phyloP scores from a whole-genome alignment of 1,140 invertebrate species.

The Hyles vespertilio region DNA sequence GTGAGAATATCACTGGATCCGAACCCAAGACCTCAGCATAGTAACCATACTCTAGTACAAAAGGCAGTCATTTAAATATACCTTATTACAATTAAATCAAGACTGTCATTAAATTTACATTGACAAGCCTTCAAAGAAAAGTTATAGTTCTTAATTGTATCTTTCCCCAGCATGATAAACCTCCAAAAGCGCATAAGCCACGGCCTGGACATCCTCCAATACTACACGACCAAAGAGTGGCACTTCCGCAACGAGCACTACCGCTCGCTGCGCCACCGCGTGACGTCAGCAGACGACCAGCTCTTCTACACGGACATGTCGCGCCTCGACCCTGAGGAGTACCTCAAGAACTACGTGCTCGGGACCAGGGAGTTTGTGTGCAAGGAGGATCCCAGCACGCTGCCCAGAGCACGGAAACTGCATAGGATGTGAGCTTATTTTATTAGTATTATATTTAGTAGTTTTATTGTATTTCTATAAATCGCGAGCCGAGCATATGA shows the following conservation, averaged over 20 bases:
- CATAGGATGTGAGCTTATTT: constrained; percentile 54
- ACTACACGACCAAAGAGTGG: constrained; percentile 92
- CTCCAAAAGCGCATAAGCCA: constrained; percentile 80
- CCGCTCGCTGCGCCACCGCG: constrained; percentile 75
- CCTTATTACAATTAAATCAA: neutral
- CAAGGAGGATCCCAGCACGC: constrained; percentile 84
- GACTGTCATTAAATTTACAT: neutral
- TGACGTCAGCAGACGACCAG: constrained; percentile 78
- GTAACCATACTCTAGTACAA: too few relatives aligned
- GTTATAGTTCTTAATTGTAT: neutral
- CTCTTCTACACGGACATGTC: constrained; percentile 77
- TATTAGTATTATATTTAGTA: too few relatives aligned
- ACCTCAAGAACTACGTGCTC: constrained; percentile 82
- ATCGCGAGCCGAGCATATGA: neutral
- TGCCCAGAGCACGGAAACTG: constrained; percentile 81
- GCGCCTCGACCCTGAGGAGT: constrained; percentile 78
- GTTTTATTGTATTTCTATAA: neutral
- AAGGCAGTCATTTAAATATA: too few relatives aligned
- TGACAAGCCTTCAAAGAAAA: neutral
- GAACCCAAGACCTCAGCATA: too few relatives aligned
- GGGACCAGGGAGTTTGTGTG: constrained; percentile 84
- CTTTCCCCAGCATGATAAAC: constrained; percentile 77
- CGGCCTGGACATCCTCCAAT: constrained; percentile 83
- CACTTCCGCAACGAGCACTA: constrained; percentile 84
- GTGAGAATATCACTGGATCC: neutral